These are phyloP conservation scores for Agapornis canus DNA, from an alignment of 2,797 vertebrate species.

Conservation along the genomic window DNA sequence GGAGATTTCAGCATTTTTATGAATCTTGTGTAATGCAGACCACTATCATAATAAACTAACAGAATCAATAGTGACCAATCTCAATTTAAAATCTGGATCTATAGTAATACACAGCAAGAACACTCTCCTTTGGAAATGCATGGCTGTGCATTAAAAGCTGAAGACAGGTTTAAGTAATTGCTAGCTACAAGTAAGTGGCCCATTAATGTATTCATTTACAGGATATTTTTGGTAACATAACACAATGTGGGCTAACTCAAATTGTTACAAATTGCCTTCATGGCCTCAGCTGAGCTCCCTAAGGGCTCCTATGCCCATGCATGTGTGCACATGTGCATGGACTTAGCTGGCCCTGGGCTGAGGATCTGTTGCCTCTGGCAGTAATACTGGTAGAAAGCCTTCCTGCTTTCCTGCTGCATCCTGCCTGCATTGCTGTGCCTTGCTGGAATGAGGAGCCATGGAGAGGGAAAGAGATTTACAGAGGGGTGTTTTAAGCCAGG, in stretches of 20 bases:
- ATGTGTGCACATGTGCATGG: fast-evolving
- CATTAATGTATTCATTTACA: slow-evolving; percentile 1
- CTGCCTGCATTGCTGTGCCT: neutral
- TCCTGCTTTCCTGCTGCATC: neutral
- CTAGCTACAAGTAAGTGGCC: neutral
- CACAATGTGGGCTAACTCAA: neutral
- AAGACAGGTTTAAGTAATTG: neutral
- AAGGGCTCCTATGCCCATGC: fast-evolving
- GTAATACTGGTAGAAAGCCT: fast-evolving
- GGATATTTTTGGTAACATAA: neutral
- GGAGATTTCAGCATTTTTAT: neutral
- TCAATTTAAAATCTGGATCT: neutral
- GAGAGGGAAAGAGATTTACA: neutral
- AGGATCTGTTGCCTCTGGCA: neutral
- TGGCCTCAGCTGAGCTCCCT: neutral
- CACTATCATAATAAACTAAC: neutral
- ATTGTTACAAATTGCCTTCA: neutral
- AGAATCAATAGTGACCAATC: neutral
- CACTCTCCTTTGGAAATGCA: neutral
- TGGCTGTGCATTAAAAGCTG: neutral
- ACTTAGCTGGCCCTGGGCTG: neutral
- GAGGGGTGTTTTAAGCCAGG: neutral
- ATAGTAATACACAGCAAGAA: neutral
- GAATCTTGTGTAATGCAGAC: neutral
- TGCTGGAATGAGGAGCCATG: neutral